Conservation (phyloP, 2,888 invertebrate species). For the Amiota mariae region DNA sequence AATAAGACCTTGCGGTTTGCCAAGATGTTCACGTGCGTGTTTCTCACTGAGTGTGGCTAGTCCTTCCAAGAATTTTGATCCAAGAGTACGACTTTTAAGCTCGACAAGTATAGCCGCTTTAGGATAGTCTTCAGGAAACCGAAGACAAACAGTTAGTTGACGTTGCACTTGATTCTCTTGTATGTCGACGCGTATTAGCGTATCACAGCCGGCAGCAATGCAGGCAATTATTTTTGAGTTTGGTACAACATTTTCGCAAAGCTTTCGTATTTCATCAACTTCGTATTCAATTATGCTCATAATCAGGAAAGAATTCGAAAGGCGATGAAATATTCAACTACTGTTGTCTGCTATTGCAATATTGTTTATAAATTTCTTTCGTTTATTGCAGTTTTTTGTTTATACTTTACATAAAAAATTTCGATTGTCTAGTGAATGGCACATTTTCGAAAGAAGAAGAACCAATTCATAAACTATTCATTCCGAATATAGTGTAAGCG, state of each 20-base stretch:
- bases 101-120: constrained; percentile 77
- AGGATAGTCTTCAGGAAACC: constrained; percentile 80
- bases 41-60: constrained; percentile 76
- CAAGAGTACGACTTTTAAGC: constrained; percentile 81
- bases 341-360: background rate
- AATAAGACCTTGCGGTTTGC: constrained; percentile 77
- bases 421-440: constrained; percentile 1
- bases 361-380: background rate
- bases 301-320: constrained; percentile 41
- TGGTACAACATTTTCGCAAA: constrained; percentile 78
- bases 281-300: constrained; percentile 81
- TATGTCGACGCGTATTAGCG: constrained; percentile 81
- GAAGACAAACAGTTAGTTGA: constrained; percentile 78
- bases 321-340: background rate
- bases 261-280: constrained; percentile 78
- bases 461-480: background rate
- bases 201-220: constrained; percentile 78
- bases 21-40: constrained; percentile 77
- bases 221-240: constrained; percentile 80
- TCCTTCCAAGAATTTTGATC: constrained; percentile 78
- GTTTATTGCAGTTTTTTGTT: background rate
- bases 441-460: background rate
- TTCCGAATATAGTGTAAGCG: background rate
- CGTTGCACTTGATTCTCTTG: constrained; percentile 76
- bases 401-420: constrained; percentile 6